These are phyloP conservation scores for Python bivittatus DNA, from an alignment of 2,113 vertebrate genomes.

Conservation along the genomic window DNA sequence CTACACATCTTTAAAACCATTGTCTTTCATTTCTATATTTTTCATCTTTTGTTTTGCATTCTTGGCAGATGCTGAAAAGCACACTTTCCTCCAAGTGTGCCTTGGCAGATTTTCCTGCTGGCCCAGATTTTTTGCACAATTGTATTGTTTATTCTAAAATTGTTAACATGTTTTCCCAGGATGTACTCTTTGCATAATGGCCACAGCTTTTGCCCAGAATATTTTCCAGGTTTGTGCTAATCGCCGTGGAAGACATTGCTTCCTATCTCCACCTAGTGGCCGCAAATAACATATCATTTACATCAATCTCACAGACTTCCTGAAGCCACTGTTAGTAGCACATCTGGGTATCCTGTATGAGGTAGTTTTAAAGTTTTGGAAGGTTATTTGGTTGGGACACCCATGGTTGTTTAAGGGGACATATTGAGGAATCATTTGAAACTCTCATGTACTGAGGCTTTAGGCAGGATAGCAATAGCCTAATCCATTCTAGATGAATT, in stretches of 20 bases:
- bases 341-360: background rate
- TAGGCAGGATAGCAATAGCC: background rate
- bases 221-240: background rate
- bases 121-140: constrained; percentile 37
- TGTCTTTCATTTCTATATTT: constrained; percentile 29
- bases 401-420: background rate
- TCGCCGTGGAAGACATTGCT: background rate
- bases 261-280: constrained; percentile 24
- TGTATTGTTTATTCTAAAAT: constrained; percentile 24
- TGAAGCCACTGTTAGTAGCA: background rate
- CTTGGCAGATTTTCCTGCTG: constrained; percentile 22
- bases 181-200: constrained; percentile 17
- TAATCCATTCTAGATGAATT: background rate
- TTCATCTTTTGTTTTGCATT: constrained; percentile 34
- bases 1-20: constrained; percentile 33
- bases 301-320: background rate
- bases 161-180: background rate
- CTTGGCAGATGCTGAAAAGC: constrained; percentile 45
- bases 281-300: background rate
- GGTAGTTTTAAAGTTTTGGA: background rate
- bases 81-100: constrained; percentile 23
- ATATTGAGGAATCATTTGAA: background rate
- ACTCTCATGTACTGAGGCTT: background rate
- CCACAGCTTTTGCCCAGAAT: background rate
- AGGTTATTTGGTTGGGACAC: background rate